Base-by-base conservation (phyloP, 2,888 invertebrate species). In the Ennomos fuscantarius region DNA sequence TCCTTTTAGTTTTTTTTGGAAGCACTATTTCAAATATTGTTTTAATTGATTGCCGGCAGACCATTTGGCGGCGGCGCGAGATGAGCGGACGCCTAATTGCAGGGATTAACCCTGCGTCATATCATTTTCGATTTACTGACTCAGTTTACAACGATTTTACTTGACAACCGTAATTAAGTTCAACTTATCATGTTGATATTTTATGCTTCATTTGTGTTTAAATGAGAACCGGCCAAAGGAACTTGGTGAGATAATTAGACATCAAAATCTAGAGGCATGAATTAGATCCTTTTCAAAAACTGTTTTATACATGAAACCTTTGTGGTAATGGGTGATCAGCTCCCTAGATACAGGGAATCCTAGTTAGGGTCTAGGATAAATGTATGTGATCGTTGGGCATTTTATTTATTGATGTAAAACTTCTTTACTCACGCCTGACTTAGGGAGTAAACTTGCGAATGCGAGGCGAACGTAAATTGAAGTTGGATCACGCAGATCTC, bases 11-110 rank as follows among this genome's bases (percentile, higher is more conserved):
- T 76, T 87, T 89, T 89, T 90, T 89, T 86, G 74, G 79, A 73
- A 78, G 79, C 85, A 87, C 85, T 86, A 89, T 90, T 89, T 88
- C 88, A 90, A 91, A 91, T 91, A 91, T 91, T 90, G 90, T 89
- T 89, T 89, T 89, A 90, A 90, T 90, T 88, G 89, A 89, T 89
- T 87, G 89, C 88, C 78, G 79, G 82, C 83, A 89, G 89, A 89
- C 86, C 85, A 84, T 86, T 84, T 81, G 90, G 87, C 87, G 87
- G 87, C 83, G 78, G 68, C 70, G 73, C 74, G 72, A 60, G 68
- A 72, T 73, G 73, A 74, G 73, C 72, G 72, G 71, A 62, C 70
- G 70, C 75, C 72, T 89, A 88, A 89, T 89, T 89, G 87, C 81
- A 82, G 84, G 78, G 84, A 76, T 78, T 79, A 76, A 79, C 74